phyloP scores from a whole-genome alignment of 2,797 vertebrate genomes.

The Mormyrus proboscirostris region DNA sequence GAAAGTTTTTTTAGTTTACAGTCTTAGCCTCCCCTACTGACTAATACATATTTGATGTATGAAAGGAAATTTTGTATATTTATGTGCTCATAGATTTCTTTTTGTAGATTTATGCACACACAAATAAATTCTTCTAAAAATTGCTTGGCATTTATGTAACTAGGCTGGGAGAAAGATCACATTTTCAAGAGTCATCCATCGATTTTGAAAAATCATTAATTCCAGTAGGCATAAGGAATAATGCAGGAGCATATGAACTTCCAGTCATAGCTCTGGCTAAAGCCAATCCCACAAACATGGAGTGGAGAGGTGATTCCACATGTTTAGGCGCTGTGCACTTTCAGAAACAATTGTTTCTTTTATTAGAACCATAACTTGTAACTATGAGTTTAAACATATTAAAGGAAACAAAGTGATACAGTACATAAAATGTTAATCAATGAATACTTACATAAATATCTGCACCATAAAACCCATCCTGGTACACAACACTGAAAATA shows the following conservation, averaged over 20 bases:
- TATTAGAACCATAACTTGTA: neutral
- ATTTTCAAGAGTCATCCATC: constrained; percentile 2
- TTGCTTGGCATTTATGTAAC: neutral
- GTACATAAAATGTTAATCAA: constrained; percentile 38
- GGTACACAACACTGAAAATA: constrained; percentile 91
- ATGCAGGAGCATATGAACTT: neutral
- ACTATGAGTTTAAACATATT: neutral
- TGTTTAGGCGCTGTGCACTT: neutral
- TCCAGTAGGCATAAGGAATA: neutral
- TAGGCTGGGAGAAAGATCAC: neutral
- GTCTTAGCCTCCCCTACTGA: neutral
- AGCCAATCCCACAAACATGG: neutral
- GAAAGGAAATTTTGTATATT: neutral
- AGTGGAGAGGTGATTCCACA: neutral
- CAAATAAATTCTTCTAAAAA: neutral
- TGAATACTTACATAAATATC: constrained; percentile 97
- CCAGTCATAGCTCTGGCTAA: neutral
- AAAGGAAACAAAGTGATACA: constrained; percentile 32
- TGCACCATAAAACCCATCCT: constrained; percentile 98
- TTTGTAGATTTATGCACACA: neutral
- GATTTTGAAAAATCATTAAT: constrained; percentile 11
- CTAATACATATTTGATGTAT: neutral
- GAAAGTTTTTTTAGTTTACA: neutral
- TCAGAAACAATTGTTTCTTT: neutral
- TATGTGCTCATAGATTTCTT: neutral